Evolutionary conservation across 2,797 vertebrate genomes (phyloP), one percentile per base, ranked within the genome.

Genomic region (Crypturellus tataupa): DNA sequence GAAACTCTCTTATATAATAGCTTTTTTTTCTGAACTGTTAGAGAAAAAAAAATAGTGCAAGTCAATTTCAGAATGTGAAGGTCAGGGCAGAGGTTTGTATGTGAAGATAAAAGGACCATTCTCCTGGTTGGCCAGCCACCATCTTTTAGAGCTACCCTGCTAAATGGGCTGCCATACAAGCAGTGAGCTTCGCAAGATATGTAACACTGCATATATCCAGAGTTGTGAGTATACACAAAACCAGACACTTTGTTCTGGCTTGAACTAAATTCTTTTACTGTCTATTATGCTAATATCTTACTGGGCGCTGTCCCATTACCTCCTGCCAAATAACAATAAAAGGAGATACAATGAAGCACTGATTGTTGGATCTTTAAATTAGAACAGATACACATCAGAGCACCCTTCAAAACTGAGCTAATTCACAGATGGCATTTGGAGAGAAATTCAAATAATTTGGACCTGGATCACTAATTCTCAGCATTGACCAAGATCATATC

Each of bases 331-430:
- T 20, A 53, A 7, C 58, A 46, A 49, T 40, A 55, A 58, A 15
- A 58, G 23, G 65, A 92, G 58, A 46, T 23, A 16, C 1, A 29
- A 11, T 3, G 62, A 58, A 75, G 68, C 2, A 1, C 55, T 79
- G 18, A 1, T 33, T 63, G 67, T 68, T 42, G 69, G 53, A 13
- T 62, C 49, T 72, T 53, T 65, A 2, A 18, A 16, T 70, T 59
- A 62, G 69, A 39, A 42, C 23, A 49, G 25, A 13, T 49, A 20
- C 3, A 46, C 0, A 6, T 59, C 76, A 29, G 87, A 89, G 65
- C 62, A 89, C 64, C 62, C 46, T 72, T 73, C 78, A 53, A 55
- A 81, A 42, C 44, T 15, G 65, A 58, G 81, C 69, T 78, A 39
- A 85, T 14, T 24, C 31, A 33, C 11, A 80, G 58, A 8, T 23